These are phyloP conservation scores for Potamilus streckersoni DNA, from an alignment of 1,140 invertebrate genomes.

Conservation along the genomic window DNA sequence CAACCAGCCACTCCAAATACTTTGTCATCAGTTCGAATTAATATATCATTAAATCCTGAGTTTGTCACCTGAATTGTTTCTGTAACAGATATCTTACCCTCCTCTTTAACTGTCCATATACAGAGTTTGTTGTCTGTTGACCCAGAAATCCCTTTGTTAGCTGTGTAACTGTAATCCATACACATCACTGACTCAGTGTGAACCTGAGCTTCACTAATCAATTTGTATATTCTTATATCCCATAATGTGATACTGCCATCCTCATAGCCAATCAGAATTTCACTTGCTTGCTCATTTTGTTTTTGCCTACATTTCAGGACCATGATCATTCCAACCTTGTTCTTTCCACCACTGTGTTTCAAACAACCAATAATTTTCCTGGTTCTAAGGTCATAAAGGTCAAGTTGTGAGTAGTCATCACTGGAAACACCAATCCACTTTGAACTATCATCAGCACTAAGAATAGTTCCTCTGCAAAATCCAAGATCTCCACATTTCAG, in stretches of 20 bases:
- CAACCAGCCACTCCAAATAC: conserved; percentile 81
- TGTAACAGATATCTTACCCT: conserved; percentile 20
- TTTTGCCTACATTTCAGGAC: conserved; percentile 45
- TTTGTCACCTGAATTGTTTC: conserved; percentile 32
- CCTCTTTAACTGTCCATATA: conserved; percentile 26
- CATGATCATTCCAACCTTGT: conserved; percentile 31
- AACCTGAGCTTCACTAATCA: conserved; percentile 27
- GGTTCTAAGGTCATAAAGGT: conserved; percentile 23
- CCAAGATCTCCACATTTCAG: too few relatives aligned
- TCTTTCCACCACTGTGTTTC: conserved; percentile 11
- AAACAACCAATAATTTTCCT: conserved; percentile 21
- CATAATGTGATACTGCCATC: conserved; percentile 51
- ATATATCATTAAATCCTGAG: conserved; percentile 69
- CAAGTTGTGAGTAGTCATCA: conserved; percentile 27
- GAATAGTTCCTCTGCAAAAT: too few relatives aligned
- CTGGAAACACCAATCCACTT: conserved; percentile 23
- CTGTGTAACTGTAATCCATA: conserved; percentile 31
- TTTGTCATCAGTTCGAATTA: conserved; percentile 78
- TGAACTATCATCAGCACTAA: too few relatives aligned
- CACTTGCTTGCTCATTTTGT: conserved; percentile 10
- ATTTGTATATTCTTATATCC: conserved; percentile 35
- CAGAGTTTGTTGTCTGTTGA: conserved; percentile 37
- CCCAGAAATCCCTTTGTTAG: conserved; percentile 40
- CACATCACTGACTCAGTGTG: conserved; percentile 49
- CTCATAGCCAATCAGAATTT: conserved; percentile 53